Percentiles rank a stretch among this genome's conserved stretches.
Conservation (phyloP, 2,888 invertebrate genomes). For the Drosophila neutralis region DNA sequence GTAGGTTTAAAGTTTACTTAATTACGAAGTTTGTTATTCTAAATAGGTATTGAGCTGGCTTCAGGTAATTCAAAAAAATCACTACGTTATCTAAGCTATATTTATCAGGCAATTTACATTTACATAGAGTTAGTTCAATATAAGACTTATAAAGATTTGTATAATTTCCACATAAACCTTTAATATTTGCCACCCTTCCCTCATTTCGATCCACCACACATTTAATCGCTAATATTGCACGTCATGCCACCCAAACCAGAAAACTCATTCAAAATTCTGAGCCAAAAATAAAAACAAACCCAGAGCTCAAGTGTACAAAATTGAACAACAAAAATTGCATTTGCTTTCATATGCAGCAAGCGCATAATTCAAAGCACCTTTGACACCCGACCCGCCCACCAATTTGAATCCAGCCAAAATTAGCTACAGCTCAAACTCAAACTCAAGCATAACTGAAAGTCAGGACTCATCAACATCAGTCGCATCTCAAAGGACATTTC, state of each 20-base stretch:
- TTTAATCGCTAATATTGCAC: background rate
- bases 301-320: constrained; percentile 58
- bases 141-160: background rate
- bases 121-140: background rate
- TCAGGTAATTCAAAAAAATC: background rate
- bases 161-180: background rate
- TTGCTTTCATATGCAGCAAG: constrained; percentile 53
- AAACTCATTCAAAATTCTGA: constrained; percentile 7
- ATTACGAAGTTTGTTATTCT: background rate
- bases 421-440: constrained; percentile 51
- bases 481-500: constrained; percentile 73
- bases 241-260: background rate
- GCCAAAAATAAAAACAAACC: constrained; percentile 12
- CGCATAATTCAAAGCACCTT: constrained; percentile 55
- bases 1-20: background rate
- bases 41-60: background rate
- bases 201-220: background rate
- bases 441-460: constrained; percentile 16
- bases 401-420: constrained; percentile 50
- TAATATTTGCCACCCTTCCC: background rate
- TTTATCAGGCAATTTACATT: background rate
- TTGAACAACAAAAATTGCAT: constrained; percentile 65
- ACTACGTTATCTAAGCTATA: background rate
- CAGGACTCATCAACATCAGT: constrained; percentile 47
- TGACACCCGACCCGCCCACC: constrained; percentile 6